Conservation (phyloP, 2,888 invertebrate species). For the Polydrusus cervinus region DNA sequence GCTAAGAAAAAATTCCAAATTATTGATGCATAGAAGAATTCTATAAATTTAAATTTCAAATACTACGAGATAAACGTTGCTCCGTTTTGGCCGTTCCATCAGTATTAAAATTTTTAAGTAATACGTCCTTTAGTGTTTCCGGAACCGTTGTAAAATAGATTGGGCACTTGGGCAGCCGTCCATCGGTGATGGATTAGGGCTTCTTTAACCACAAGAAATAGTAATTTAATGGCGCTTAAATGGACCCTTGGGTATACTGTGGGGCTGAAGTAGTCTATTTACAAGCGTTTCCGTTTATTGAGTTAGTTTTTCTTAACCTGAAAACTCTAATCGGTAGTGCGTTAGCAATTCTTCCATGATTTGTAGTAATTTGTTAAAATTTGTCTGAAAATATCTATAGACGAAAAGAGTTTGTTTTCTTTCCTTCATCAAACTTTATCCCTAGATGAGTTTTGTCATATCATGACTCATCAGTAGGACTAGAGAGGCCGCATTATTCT, state of each 20-base stretch:
- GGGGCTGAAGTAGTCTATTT: constrained; percentile 32
- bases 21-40: too few relatives aligned
- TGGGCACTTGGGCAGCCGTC: constrained; percentile 25
- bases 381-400: too few relatives aligned
- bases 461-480: too few relatives aligned
- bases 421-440: too few relatives aligned
- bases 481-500: too few relatives aligned
- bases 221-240: constrained; percentile 41
- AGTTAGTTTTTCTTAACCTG: background rate
- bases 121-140: background rate
- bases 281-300: constrained; percentile 1
- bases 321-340: background rate
- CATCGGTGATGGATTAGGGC: constrained; percentile 41
- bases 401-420: too few relatives aligned
- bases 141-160: constrained; percentile 25
- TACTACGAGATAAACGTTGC: too few relatives aligned
- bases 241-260: constrained; percentile 3
- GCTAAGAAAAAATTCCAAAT: too few relatives aligned
- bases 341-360: background rate
- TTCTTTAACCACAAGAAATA: constrained; percentile 40
- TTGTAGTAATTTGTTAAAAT: too few relatives aligned
- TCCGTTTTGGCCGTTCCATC: background rate
- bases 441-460: too few relatives aligned
- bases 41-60: too few relatives aligned
- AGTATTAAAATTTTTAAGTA: background rate